phyloP scores from a whole-genome alignment of 2,797 vertebrate species.

The Sebastes dallii region DNA sequence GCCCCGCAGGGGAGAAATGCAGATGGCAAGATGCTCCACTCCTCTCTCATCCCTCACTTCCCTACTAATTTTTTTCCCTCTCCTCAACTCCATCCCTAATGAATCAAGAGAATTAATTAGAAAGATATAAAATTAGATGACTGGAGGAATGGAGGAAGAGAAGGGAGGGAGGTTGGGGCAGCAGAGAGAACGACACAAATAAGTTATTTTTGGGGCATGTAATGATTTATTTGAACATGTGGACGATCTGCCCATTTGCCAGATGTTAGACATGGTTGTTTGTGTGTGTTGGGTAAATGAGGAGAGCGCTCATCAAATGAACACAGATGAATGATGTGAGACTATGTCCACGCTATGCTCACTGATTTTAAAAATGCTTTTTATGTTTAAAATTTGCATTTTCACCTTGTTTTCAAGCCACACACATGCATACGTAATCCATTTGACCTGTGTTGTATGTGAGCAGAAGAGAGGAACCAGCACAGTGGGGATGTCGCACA shows the following conservation, averaged over 20 bases:
- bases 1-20: constrained; percentile 71
- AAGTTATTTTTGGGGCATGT: neutral
- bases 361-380: neutral
- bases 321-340: neutral
- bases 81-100: constrained; percentile 46
- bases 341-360: neutral
- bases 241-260: neutral
- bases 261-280: neutral
- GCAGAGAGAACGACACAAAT: constrained; percentile 13
- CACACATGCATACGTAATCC: neutral
- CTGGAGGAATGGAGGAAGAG: constrained; percentile 3
- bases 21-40: constrained; percentile 73
- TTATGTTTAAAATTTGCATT: neutral
- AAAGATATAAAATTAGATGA: constrained; percentile 61
- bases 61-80: constrained; percentile 1
- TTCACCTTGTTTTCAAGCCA: neutral
- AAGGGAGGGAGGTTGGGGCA: neutral
- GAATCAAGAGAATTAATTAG: constrained; percentile 70
- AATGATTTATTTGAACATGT: constrained; percentile 7
- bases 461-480: constrained; percentile 12
- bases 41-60: constrained; percentile 53
- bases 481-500: constrained; percentile 19
- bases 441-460: constrained; percentile 12
- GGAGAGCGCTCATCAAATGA: neutral
- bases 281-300: neutral